Evolutionary conservation across 2,797 vertebrate species (phyloP).

Genomic region (Catostomus latipinnis): DNA sequence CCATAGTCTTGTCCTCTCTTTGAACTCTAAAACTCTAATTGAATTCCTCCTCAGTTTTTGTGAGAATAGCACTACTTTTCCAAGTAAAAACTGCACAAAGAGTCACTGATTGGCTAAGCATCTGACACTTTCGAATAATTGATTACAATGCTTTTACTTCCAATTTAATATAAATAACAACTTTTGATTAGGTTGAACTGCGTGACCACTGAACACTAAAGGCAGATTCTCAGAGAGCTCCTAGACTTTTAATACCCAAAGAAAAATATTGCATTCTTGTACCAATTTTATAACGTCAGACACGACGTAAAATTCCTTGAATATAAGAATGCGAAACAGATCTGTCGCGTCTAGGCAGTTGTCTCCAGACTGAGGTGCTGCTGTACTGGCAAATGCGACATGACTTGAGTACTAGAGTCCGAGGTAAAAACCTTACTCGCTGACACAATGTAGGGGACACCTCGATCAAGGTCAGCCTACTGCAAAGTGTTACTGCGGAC

Average conservation of each 20-base stretch:
- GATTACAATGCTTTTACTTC: neutral
- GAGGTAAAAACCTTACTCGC: conserved; percentile 48
- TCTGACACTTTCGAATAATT: neutral
- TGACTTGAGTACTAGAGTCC: conserved; percentile 53
- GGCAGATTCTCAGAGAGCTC: conserved; percentile 32
- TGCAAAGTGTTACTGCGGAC: conserved; percentile 58
- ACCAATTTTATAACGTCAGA: conserved; percentile 42
- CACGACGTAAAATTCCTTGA: conserved; percentile 40
- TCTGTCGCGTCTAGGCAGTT: conserved; percentile 52
- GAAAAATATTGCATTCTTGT: conserved; percentile 13
- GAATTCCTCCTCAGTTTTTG: neutral
- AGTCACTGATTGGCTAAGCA: neutral
- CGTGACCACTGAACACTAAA: conserved; percentile 43
- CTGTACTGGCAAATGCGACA: conserved; percentile 59
- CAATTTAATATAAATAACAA: neutral
- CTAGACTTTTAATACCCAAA: neutral
- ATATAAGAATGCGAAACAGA: conserved; percentile 49
- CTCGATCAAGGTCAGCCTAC: conserved; percentile 63
- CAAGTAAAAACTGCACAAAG: neutral
- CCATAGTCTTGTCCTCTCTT: neutral
- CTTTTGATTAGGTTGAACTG: neutral
- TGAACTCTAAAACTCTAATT: neutral
- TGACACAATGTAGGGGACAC: conserved; percentile 59
- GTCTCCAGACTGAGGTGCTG: conserved; percentile 59
- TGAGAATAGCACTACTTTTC: neutral